Base-by-base conservation (phyloP, 64 coral and sea anemone genomes). In the Stylophora pistillata region DNA sequence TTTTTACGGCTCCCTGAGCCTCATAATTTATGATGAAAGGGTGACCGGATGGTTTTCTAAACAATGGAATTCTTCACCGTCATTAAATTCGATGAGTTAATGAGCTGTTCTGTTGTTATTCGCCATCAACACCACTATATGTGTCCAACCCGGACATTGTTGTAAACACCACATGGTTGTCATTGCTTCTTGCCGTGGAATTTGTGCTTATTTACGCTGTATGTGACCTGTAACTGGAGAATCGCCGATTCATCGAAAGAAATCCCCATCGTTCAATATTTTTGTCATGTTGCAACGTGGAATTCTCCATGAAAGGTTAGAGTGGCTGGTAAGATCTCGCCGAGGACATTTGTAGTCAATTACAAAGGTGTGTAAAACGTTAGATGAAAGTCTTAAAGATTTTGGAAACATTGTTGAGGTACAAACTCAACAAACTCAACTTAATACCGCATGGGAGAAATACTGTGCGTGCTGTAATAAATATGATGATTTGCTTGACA, bases 251-350 rank as follows among this genome's bases (percentile, higher is more conserved):
- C n/a, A 79, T 79, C 55, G 30, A 30, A 58, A 25, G 55, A 77
- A 77, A 55, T 7, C 20, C 20, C 74, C 20, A 23, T 14, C 74
- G 47, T 77, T 7, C 52, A 55, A 31, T 9, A 73, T 73, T 37
- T 73, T 28, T 17, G 17, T 79, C 77, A 79, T 79, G 55, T 29
- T 55, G 13, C 77, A 60, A 59, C 9, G 25, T 1, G 25, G 77
- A 79, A 79, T 79, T 17, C n/a, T 59, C 3, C 31, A 59, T 25
- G 77, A 58, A 60, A 58, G 77, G 9, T 79, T 79, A n/a, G 77
- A 79, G n/a, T 55, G 27, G 14, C 56, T 79, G 77, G 55, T 59
- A 9, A 79, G 77, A 79, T 79, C 77, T 55, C 77, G 77, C 15
- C 20, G 54, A 2, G 77, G 56, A 14, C 1, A 59, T 79, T 79